Evolutionary conservation across 2,888 invertebrate genomes (phyloP), one percentile per base, ranked within the genome.

Genomic region (Nipponacmea schrenckii): DNA sequence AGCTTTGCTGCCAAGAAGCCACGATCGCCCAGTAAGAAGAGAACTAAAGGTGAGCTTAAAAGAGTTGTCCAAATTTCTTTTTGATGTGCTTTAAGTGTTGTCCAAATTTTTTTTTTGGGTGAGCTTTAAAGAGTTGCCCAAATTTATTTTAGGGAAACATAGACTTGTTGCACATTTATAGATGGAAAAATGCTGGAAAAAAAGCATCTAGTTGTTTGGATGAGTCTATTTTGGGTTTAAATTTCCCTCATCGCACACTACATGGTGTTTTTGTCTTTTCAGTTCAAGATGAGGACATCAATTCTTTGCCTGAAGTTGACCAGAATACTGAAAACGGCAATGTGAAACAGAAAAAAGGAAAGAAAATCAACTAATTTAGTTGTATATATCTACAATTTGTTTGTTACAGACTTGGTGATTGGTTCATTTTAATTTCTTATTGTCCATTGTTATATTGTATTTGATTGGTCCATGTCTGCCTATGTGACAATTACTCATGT

Each of bases 261-360:
- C 39, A 8, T 8, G 14, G 20, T 56, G 12, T 45, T 31, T 72
- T 77, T 90, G 80, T 90, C 93, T 93, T 70, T 70, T 90, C 74
- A 93, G 93, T 91, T 90, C 91, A 50, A 89, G 91, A 91, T 48
- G 94, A 94, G 77, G 95, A 95, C 80, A 85, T 90, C 12, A 96
- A 95, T 69, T 96, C 96, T 86, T 91, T 97, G 78, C 96, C 96
- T 0, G 97, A 97, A 90, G 97, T 81, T n/a, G 84, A 85, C 73
- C 84, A 84, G 73, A 83, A 85, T 62, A 77, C 79, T 45, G 84
- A 85, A 73, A 85, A 85, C 70, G 84, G 84, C 31, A 73, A 72
- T 63, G 73, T 83, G 14, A 56, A 56, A 56, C 56, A 56, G 24
- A 56, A 20, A 56, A 56, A 56, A 56, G 56, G 56, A 20, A 56